Percentiles rank a stretch among this genome's conserved stretches.
Conservation (phyloP, 2,113 vertebrate species). For the Carassius auratus region DNA sequence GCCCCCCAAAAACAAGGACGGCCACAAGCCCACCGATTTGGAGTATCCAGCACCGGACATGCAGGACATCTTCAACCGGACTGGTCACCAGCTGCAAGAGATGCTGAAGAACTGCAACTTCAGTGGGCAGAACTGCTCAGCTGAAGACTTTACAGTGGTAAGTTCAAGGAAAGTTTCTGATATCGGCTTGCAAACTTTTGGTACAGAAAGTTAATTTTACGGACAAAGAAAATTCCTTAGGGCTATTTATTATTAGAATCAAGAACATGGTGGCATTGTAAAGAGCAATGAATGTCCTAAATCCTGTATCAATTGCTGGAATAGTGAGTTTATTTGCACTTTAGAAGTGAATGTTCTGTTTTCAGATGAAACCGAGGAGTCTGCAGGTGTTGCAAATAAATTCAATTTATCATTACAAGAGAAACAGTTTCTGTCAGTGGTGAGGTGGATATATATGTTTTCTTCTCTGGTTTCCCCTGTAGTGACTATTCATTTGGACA, state of each 20-base stretch:
- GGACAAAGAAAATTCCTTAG: not conserved
- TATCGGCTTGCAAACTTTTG: not conserved
- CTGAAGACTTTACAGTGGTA: slow-evolving; percentile 95
- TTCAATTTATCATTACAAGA: not conserved
- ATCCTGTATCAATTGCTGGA: not conserved
- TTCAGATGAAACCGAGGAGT: not conserved
- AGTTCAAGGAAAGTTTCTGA: slow-evolving; percentile 72
- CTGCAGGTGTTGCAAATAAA: slow-evolving; percentile 24
- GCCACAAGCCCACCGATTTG: slow-evolving; percentile 90
- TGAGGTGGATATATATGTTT: not conserved
- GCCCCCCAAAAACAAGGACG: slow-evolving; percentile 95
- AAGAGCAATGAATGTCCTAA: not conserved
- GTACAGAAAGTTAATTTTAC: not conserved
- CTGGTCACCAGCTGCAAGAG: slow-evolving; percentile 95
- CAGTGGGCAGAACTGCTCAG: slow-evolving; percentile 80
- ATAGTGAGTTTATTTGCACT: not conserved
- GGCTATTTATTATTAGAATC: not conserved
- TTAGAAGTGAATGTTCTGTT: not conserved
- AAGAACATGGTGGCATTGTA: not conserved
- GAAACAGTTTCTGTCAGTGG: not conserved
- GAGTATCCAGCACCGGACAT: slow-evolving; percentile 94
- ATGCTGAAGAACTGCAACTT: slow-evolving; percentile 93
- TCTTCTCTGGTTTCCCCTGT: not conserved
- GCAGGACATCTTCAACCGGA: slow-evolving; percentile 98
- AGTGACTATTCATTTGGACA: slow-evolving; percentile 53